Percentiles rank a stretch among this genome's conserved stretches.
phyloP scores from a whole-genome alignment of 1,140 invertebrate genomes.

The Pararge aegeria region DNA sequence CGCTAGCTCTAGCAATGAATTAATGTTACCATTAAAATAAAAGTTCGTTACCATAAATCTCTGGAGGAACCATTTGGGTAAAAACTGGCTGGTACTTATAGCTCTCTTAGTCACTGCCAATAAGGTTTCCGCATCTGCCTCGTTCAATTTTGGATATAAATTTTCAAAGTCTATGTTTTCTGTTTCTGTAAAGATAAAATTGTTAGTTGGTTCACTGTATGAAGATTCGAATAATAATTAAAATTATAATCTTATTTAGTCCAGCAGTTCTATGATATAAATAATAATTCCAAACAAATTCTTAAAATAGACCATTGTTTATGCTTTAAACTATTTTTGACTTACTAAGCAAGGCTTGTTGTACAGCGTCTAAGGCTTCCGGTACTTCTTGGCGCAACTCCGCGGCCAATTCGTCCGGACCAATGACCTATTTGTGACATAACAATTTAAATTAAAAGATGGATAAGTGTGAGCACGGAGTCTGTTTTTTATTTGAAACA shows the following conservation, averaged over 20 bases:
- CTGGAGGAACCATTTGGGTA: constrained; percentile 71
- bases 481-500: too few relatives aligned
- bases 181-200: constrained; percentile 39
- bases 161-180: constrained; percentile 63
- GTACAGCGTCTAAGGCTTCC: constrained; percentile 56
- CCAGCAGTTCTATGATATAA: too few relatives aligned
- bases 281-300: too few relatives aligned
- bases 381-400: constrained; percentile 64
- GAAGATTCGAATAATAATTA: too few relatives aligned
- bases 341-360: constrained; percentile 61
- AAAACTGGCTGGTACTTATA: constrained; percentile 66
- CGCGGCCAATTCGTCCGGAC: constrained; percentile 65
- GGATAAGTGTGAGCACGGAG: too few relatives aligned
- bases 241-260: too few relatives aligned
- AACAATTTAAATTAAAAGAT: too few relatives aligned
- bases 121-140: constrained; percentile 60
- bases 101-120: constrained; percentile 64
- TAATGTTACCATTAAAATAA: too few relatives aligned
- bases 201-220: background rate
- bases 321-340: background rate
- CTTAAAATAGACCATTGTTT: background rate
- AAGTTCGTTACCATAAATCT: constrained; percentile 63
- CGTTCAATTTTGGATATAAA: constrained; percentile 53
- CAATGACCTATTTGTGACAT: constrained; percentile 54
- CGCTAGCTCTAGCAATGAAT: too few relatives aligned